These are phyloP conservation scores for Etheostoma cragini DNA, from an alignment of 2,113 vertebrate species.

Conservation along the genomic window DNA sequence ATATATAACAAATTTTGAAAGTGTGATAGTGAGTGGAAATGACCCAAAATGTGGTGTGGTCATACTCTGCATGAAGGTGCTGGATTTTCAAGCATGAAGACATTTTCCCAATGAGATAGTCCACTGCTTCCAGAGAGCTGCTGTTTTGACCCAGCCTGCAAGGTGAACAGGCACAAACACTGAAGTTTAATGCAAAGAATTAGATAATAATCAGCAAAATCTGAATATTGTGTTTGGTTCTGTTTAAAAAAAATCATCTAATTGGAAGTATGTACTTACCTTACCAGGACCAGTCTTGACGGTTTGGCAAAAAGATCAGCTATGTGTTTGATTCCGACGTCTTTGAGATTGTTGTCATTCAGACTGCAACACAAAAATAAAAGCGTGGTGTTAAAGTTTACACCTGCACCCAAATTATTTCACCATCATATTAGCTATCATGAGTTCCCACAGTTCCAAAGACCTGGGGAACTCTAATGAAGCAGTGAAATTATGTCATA, in stretches of 20 bases:
- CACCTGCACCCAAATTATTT: not conserved
- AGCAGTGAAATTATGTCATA: not conserved
- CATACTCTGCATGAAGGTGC: slow-evolving; percentile 86
- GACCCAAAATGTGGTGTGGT: not conserved
- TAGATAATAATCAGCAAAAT: not conserved
- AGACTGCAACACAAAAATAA: slow-evolving; percentile 80
- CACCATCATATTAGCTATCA: not conserved
- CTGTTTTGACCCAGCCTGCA: slow-evolving; percentile 87
- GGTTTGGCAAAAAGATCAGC: slow-evolving; percentile 78
- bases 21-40: not conserved
- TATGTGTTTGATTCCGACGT: slow-evolving; percentile 76
- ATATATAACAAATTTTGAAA: not conserved
- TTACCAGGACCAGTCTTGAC: slow-evolving; percentile 79
- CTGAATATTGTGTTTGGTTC: not conserved
- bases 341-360: slow-evolving; percentile 86
- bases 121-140: slow-evolving; percentile 77
- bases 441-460: not conserved
- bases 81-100: slow-evolving; percentile 70
- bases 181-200: not conserved
- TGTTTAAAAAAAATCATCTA: too few species aligned
- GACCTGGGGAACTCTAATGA: not conserved
- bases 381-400: not conserved
- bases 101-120: slow-evolving; percentile 77
- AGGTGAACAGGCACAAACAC: slow-evolving; percentile 12
- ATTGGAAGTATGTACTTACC: slow-evolving; percentile 80